Conservation (phyloP, 2,888 invertebrate genomes). For the Pachycephus smyrnensis region DNA sequence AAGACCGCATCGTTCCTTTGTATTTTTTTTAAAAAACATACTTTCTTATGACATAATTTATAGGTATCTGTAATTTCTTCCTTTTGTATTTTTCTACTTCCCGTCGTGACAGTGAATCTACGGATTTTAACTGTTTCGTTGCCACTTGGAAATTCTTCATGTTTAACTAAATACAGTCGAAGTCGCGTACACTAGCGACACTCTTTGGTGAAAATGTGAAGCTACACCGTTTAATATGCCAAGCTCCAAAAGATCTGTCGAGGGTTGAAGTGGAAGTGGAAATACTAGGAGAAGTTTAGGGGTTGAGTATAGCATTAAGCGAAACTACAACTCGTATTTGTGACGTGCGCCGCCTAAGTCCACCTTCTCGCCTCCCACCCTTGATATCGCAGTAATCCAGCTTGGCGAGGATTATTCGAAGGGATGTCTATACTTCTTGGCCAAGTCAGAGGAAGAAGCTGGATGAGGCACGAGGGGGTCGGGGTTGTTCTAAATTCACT, state of each 20-base stretch:
- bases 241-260: neutral
- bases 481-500: neutral
- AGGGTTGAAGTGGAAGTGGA: neutral
- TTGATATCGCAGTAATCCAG: neutral
- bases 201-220: too few species aligned
- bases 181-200: too few species aligned
- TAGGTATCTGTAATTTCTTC: neutral
- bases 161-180: too few species aligned
- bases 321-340: neutral
- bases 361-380: neutral
- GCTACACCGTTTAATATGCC: constrained; percentile 28
- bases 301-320: neutral
- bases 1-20: neutral
- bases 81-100: neutral
- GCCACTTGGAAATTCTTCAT: neutral
- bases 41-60: neutral
- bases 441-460: neutral
- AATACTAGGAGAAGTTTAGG: neutral
- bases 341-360: neutral
- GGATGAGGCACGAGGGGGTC: neutral
- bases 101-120: neutral
- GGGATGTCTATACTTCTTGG: neutral
- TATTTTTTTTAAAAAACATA: neutral
- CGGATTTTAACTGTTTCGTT: neutral
- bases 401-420: neutral